Conservation (phyloP, 2,888 invertebrate genomes). For the Tetanocera ferruginea region DNA sequence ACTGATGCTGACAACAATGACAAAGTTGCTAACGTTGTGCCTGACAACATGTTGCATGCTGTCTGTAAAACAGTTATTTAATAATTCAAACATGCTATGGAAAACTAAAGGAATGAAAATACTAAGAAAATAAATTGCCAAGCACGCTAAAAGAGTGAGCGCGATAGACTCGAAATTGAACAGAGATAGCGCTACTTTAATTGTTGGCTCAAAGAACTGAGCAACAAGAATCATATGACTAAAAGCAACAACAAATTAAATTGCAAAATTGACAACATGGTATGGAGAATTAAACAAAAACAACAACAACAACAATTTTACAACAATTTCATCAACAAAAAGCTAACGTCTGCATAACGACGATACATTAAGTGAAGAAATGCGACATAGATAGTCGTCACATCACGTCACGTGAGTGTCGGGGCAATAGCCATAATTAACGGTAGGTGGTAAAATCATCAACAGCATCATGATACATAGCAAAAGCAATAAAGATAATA, state of each 20-base stretch:
- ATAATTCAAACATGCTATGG: too few relatives aligned
- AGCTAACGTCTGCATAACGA: background rate
- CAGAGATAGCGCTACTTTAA: too few relatives aligned
- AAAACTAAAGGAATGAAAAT: too few relatives aligned
- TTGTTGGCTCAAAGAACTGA: background rate
- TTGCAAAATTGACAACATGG: background rate
- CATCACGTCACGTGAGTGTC: conserved; percentile 2
- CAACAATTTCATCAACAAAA: background rate
- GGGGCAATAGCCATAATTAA: conserved; percentile 3
- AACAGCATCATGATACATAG: background rate
- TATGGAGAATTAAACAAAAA: background rate
- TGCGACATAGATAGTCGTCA: conserved; percentile 3
- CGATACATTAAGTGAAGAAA: background rate
- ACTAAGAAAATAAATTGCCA: too few relatives aligned
- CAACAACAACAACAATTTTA: background rate
- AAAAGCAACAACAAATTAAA: background rate
- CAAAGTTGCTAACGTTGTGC: too few relatives aligned
- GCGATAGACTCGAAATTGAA: too few relatives aligned
- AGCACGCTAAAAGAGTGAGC: too few relatives aligned
- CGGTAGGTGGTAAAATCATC: conserved; percentile 26
- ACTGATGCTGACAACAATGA: too few relatives aligned
- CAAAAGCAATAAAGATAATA: background rate
- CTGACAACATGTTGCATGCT: too few relatives aligned
- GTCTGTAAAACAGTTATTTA: too few relatives aligned
- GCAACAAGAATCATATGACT: background rate